A percentile compares a stretch with the other conserved stretches of the same genome.
Evolutionary conservation across 2,888 invertebrate genomes (phyloP).

Genomic region (Automeris io): DNA sequence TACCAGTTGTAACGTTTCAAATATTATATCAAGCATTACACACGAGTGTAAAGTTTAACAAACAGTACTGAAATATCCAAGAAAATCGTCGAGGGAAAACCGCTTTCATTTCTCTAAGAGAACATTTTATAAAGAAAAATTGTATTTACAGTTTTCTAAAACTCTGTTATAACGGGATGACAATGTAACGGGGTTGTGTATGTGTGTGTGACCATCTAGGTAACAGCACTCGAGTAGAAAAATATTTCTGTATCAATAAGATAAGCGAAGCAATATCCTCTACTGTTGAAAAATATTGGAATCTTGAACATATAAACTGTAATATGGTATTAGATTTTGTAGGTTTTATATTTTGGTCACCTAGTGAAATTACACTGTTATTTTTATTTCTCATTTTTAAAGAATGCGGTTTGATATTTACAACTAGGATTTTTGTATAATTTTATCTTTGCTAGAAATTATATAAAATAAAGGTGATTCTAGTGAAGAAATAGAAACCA

Average conservation of each 20-base stretch:
- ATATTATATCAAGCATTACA: background rate
- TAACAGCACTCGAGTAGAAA: constrained; percentile 25
- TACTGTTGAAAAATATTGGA: background rate
- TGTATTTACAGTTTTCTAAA: constrained; percentile 4
- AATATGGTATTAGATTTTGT: background rate
- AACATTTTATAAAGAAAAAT: constrained; percentile 5
- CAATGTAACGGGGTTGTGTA: constrained; percentile 8
- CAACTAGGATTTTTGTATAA: no score
- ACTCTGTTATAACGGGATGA: constrained; percentile 21
- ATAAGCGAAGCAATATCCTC: constrained; percentile 50
- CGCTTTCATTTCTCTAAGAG: constrained; percentile 1
- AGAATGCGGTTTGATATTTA: no score
- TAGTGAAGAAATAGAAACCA: no score
- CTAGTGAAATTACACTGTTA: background rate
- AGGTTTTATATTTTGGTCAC: background rate
- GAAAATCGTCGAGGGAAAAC: constrained; percentile 4
- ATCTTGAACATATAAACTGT: background rate
- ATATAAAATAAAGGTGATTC: no score
- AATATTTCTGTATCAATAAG: constrained; percentile 52
- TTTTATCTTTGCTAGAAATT: no score
- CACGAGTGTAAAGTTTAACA: background rate
- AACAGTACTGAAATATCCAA: constrained; percentile 1
- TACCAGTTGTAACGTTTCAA: no score
- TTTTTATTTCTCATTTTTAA: no score
- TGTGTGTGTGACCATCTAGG: constrained; percentile 19